Conservation (phyloP, 2,797 vertebrate species). For the Sparus aurata region DNA sequence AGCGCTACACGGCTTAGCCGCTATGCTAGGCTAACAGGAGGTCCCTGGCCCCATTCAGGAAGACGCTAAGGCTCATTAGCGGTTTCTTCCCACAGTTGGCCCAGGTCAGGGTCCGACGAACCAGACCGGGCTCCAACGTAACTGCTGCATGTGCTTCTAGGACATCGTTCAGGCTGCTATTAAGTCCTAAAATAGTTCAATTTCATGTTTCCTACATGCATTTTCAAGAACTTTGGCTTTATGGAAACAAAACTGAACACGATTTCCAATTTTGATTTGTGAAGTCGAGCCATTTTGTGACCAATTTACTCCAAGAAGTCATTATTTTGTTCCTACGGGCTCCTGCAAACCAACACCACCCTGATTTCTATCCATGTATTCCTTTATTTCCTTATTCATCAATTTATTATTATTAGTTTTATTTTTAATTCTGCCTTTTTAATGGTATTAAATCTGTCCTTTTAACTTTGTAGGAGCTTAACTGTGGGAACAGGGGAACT, state of each 20-base stretch:
- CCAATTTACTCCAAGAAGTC: neutral
- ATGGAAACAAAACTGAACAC: slow-evolving; percentile 2
- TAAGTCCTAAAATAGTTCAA: slow-evolving; percentile 52
- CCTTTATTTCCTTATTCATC: too few relatives aligned
- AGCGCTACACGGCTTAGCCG: slow-evolving; percentile 44
- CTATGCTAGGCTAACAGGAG: slow-evolving; percentile 59
- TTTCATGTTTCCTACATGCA: neutral
- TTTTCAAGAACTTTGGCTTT: slow-evolving; percentile 6
- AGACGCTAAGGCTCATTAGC: slow-evolving; percentile 62
- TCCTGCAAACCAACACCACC: neutral
- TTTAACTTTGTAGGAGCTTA: too few relatives aligned
- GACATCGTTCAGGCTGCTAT: slow-evolving; percentile 29
- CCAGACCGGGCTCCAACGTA: slow-evolving; percentile 14
- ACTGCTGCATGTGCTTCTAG: neutral
- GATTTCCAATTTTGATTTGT: neutral
- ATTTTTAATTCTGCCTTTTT: too few relatives aligned
- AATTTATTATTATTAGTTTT: too few relatives aligned
- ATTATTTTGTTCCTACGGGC: neutral
- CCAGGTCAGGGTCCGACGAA: slow-evolving; percentile 45
- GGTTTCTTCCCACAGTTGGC: slow-evolving; percentile 56
- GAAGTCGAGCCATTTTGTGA: neutral
- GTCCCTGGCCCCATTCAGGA: slow-evolving; percentile 44
- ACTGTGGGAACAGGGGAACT: too few relatives aligned
- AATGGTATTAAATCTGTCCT: too few relatives aligned
- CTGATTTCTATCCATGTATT: too few relatives aligned